phyloP scores from a whole-genome alignment of 2,797 vertebrate species.

The Tolypeutes matacus region DNA sequence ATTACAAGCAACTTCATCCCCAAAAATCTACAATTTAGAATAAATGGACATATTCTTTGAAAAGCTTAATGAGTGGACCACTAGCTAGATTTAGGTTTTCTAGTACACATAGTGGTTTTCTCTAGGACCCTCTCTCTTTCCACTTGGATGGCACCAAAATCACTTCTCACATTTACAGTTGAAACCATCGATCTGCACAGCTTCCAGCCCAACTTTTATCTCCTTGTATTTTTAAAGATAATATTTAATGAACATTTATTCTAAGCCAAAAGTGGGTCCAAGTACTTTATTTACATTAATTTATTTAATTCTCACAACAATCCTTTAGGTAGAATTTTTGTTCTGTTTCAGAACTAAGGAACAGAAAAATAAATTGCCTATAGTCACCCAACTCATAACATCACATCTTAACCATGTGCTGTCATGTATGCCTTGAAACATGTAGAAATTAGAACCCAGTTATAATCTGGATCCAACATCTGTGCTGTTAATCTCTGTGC shows the following conservation, averaged over 20 bases:
- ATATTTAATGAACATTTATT: neutral
- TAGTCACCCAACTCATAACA: neutral
- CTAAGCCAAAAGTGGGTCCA: neutral
- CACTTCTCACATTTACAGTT: neutral
- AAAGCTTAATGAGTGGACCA: too few species aligned
- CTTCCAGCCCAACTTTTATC: neutral
- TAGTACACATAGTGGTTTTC: too few species aligned
- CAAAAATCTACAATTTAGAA: too few species aligned
- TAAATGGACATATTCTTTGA: too few species aligned
- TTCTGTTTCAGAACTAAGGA: neutral
- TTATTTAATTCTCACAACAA: neutral
- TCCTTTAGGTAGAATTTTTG: neutral
- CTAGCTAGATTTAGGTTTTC: too few species aligned
- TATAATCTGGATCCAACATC: neutral
- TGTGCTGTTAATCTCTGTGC: neutral
- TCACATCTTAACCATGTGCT: neutral
- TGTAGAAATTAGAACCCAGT: neutral
- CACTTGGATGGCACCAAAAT: neutral
- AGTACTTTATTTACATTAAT: neutral
- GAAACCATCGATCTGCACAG: too few species aligned
- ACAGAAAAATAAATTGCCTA: neutral
- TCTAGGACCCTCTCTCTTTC: too few species aligned
- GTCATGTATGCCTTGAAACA: neutral
- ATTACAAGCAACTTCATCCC: too few species aligned
- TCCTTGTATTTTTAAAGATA: neutral